These are phyloP conservation scores for Gobio gobio DNA, from an alignment of 2,113 vertebrate species.

Conservation along the genomic window DNA sequence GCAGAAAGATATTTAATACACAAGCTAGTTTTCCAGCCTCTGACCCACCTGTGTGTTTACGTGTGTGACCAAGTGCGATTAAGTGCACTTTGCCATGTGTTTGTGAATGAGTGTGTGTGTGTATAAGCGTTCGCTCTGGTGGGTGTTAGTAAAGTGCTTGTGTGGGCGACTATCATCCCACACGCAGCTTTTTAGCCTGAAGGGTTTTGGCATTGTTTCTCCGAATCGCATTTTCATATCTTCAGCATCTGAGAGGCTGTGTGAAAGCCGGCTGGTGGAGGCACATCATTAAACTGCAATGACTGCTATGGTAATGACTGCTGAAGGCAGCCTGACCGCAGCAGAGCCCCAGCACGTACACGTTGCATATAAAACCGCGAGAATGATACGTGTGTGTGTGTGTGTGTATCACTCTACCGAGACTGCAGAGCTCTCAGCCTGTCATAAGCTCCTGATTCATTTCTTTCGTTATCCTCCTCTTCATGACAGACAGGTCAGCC, in stretches of 20 bases:
- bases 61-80: not conserved
- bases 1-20: not conserved
- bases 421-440: not conserved
- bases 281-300: conserved; percentile 61
- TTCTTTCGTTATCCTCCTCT: not conserved
- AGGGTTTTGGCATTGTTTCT: conserved; percentile 48
- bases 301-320: conserved; percentile 45
- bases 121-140: not conserved
- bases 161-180: conserved; percentile 50
- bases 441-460: not conserved
- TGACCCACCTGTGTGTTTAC: conserved; percentile 16
- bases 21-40: not conserved
- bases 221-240: conserved; percentile 53
- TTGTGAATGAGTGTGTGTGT: conserved; percentile 9
- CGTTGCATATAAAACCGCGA: conserved; percentile 9
- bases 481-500: not conserved
- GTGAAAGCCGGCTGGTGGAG: conserved; percentile 36
- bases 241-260: conserved; percentile 42
- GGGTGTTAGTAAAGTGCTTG: conserved; percentile 5
- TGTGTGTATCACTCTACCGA: not conserved
- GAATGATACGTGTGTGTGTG: not conserved
- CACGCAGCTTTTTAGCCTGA: conserved; percentile 47
- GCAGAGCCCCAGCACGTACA: conserved; percentile 30
- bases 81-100: conserved; percentile 15
- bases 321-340: conserved; percentile 34